Evolutionary conservation across 2,797 vertebrate genomes (phyloP), one percentile per base, ranked within the genome.

Genomic region (Leuciscus waleckii): DNA sequence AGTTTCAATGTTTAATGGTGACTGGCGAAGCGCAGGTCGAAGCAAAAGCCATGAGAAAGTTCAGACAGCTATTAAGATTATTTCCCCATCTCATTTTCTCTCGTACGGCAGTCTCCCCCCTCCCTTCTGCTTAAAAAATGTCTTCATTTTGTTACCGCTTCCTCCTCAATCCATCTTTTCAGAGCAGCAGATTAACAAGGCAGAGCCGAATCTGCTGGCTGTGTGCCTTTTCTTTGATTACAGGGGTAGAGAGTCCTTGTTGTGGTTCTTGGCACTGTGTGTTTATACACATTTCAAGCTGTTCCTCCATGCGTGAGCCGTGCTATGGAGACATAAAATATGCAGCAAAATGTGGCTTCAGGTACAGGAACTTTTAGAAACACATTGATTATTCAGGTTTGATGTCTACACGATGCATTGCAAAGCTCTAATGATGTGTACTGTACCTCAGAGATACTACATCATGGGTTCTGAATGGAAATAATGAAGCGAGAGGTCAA

Each of bases 221-320:
- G 86, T 89, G 90, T 90, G 89, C 87, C 91, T 92, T 92, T 86
- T 67, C 85, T 92, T 90, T 93, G 87, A 93, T 90, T 92, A 90
- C 85, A 91, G 82, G 41, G 51, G 51, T 61, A 85, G 83, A 76
- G 79, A 87, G 86, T 82, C 69, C 86, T 85, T 87, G 87, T 90
- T 88, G 54, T 82, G 68, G 67, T 87, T 91, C 86, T 6, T 63
- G 35, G 82, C 46, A 86, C 79, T 85, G 87, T 89, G 86, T 85
- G 87, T 82, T 70, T 82, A 67, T 89, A 88, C 87, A 84, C 88
- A 74, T 81, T 85, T 91, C 90, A 79, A 87, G 91, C 86, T 83
- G 81, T 80, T 92, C 87, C 89, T 89, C 86, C n/a, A 81, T 87
- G 46, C 88, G 87, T 85, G 83, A 88, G 75, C 74, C 39, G 32